phyloP scores from a whole-genome alignment of 2,888 invertebrate genomes.

The Saturnia japonica region DNA sequence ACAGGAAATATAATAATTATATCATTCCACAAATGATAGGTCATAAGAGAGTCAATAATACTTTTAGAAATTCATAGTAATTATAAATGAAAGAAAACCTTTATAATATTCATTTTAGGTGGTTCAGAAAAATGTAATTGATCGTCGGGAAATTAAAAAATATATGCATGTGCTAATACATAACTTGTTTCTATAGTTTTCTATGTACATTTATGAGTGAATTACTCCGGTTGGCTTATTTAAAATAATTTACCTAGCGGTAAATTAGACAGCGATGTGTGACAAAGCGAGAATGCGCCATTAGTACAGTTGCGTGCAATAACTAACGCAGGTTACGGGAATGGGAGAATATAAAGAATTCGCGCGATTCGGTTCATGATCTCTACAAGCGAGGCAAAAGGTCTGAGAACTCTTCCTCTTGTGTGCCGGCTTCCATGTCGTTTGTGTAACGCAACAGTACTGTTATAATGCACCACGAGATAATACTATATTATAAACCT shows the following conservation, averaged over 20 bases:
- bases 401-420: slow-evolving; percentile 64
- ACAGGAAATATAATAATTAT: no score
- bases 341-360: slow-evolving; percentile 50
- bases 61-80: no score
- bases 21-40: no score
- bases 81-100: no score
- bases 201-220: slow-evolving; percentile 17
- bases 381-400: slow-evolving; percentile 42
- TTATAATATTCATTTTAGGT: background rate
- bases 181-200: background rate
- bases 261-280: slow-evolving; percentile 17
- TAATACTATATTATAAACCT: slow-evolving; percentile 51
- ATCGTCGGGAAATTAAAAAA: background rate
- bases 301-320: slow-evolving; percentile 58
- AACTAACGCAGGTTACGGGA: slow-evolving; percentile 57
- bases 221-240: slow-evolving; percentile 25
- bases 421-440: slow-evolving; percentile 66
- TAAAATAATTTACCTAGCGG: slow-evolving; percentile 4
- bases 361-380: slow-evolving; percentile 56
- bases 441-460: slow-evolving; percentile 68
- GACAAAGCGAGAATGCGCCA: slow-evolving; percentile 41
- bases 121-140: background rate
- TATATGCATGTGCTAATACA: background rate
- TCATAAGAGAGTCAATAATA: no score
- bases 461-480: slow-evolving; percentile 70